Evolutionary conservation across 2,113 vertebrate genomes (phyloP).

Genomic region (Salvelinus alpinus): DNA sequence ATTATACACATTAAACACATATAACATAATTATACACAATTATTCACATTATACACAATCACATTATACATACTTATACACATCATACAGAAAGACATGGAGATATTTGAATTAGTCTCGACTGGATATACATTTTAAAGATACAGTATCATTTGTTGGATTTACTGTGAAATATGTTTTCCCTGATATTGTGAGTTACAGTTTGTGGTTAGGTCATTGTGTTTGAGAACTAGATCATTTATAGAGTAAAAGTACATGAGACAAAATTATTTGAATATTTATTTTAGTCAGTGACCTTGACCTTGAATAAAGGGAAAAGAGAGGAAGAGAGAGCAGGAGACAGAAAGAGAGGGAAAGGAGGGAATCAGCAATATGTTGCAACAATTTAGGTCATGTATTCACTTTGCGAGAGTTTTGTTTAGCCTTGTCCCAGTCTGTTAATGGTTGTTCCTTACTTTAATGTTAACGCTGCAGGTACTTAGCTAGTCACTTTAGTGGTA

Average conservation of each 20-base stretch:
- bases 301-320: background rate
- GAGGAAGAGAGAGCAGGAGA: background rate
- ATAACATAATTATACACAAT: no score
- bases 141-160: background rate
- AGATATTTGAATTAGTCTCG: background rate
- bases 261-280: background rate
- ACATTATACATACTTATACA: no score
- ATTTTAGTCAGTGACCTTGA: constrained; percentile 6
- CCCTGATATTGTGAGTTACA: background rate
- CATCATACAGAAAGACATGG: no score
- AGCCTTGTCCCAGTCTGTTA: background rate
- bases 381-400: background rate
- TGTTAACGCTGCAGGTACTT: background rate
- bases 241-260: background rate
- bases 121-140: background rate
- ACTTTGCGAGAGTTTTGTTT: background rate
- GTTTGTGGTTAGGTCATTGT: background rate
- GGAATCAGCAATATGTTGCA: background rate
- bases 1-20: no score
- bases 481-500: no score
- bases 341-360: no score
- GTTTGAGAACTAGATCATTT: background rate
- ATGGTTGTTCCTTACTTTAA: background rate
- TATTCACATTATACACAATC: no score
- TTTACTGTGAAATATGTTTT: background rate